Percentiles rank a stretch among this genome's conserved stretches.
phyloP scores from a whole-genome alignment of 1,140 invertebrate species.

The Elymnias hypermnestra region DNA sequence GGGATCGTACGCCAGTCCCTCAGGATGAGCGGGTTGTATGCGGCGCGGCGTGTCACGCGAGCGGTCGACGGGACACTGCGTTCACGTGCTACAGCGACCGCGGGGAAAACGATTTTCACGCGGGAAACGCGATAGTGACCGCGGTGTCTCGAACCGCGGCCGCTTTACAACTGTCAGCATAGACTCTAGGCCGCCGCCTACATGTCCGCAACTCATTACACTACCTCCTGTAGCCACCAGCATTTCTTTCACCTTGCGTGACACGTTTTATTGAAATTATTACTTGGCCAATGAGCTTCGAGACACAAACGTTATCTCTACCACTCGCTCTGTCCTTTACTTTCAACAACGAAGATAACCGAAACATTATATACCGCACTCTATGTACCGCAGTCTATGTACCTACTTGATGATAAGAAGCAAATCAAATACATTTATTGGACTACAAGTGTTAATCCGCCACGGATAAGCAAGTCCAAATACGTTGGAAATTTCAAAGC shows the following conservation, averaged over 20 bases:
- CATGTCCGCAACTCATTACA: conserved; percentile 26
- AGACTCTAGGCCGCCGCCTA: conserved; percentile 34
- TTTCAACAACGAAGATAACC: background rate
- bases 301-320: conserved; percentile 13
- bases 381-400: background rate
- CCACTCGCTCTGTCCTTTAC: conserved; percentile 13
- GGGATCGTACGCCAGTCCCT: conserved; percentile 40
- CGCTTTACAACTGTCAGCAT: conserved; percentile 46
- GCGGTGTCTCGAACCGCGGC: conserved; percentile 58
- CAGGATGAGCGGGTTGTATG: conserved; percentile 35
- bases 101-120: conserved; percentile 73
- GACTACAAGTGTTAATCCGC: too few relatives aligned
- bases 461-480: too few relatives aligned
- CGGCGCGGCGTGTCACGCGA: conserved; percentile 63
- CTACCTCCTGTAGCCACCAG: conserved; percentile 24
- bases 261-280: conserved; percentile 26
- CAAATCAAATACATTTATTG: conserved; percentile 4
- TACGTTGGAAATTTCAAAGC: too few relatives aligned
- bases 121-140: conserved; percentile 66
- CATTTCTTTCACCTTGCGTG: conserved; percentile 30
- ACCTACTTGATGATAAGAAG: background rate
- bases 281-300: conserved; percentile 21
- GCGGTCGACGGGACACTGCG: conserved; percentile 70
- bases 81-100: conserved; percentile 60
- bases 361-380: background rate